Conservation (phyloP, 2,888 invertebrate species). For the Nephrotoma guestfalica region DNA sequence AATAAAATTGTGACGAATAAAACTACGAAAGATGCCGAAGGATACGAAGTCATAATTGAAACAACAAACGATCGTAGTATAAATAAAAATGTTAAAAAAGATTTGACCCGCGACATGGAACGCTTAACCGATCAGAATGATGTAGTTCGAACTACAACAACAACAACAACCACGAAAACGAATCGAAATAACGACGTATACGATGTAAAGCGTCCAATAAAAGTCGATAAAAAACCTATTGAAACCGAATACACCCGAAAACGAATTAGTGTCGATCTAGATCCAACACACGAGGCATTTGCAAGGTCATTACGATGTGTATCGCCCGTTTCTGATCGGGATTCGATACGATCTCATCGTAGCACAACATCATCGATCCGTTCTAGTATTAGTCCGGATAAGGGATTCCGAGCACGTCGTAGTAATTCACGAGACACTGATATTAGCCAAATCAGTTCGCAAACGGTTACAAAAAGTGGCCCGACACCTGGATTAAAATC, state of each 20-base stretch:
- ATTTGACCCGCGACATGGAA: constrained; percentile 12
- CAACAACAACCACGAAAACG: background rate
- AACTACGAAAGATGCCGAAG: background rate
- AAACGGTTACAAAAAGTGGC: constrained; percentile 21
- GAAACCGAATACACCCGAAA: constrained; percentile 40
- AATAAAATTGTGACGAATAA: background rate
- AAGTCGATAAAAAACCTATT: background rate
- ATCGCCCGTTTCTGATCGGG: constrained; percentile 43
- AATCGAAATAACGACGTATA: background rate
- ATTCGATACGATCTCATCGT: constrained; percentile 32
- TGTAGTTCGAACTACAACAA: background rate
- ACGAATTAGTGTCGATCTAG: constrained; percentile 45
- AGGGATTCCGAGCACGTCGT: constrained; percentile 19
- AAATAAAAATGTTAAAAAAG: constrained; percentile 16
- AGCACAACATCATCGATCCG: constrained; percentile 39
- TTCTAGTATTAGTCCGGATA: constrained; percentile 39
- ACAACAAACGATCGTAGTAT: background rate
- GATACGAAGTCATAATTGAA: background rate
- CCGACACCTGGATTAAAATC: background rate
- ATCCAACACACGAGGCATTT: constrained; percentile 62
- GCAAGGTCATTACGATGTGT: constrained; percentile 55
- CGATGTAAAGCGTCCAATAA: background rate
- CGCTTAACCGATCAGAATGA: background rate
- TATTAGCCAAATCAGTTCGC: constrained; percentile 27
- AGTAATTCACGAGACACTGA: constrained; percentile 32